Conservation (phyloP, 2,888 invertebrate genomes). For the Ophioninae sp. region DNA sequence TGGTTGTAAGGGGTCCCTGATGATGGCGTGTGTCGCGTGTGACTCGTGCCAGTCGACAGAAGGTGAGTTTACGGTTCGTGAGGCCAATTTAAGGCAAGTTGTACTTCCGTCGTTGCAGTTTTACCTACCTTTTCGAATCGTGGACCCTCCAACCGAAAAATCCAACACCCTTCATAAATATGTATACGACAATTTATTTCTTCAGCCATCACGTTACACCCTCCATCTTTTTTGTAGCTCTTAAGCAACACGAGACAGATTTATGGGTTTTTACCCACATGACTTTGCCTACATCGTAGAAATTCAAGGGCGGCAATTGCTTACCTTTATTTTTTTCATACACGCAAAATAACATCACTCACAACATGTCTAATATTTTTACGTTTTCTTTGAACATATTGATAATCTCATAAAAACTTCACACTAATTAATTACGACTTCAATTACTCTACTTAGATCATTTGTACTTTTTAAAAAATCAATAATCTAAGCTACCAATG, state of each 20-base stretch:
- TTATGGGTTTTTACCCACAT: slow-evolving; percentile 14
- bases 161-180: slow-evolving; percentile 11
- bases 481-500: background rate
- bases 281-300: background rate
- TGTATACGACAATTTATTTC: slow-evolving; percentile 2
- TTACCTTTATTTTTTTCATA: background rate
- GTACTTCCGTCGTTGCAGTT: slow-evolving; percentile 34
- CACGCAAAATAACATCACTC: slow-evolving; percentile 11
- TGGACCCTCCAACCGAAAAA: slow-evolving; percentile 14
- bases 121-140: slow-evolving; percentile 2
- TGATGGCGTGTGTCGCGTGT: slow-evolving; percentile 48
- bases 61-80: slow-evolving; percentile 28
- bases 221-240: slow-evolving; percentile 16
- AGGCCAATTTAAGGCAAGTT: slow-evolving; percentile 37
- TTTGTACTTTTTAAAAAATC: background rate
- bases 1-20: slow-evolving; percentile 12
- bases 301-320: slow-evolving; percentile 21
- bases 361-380: slow-evolving; percentile 2
- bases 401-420: background rate
- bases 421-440: background rate
- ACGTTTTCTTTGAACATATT: slow-evolving; percentile 9
- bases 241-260: slow-evolving; percentile 27
- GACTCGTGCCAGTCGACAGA: slow-evolving; percentile 49
- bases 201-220: slow-evolving; percentile 31
- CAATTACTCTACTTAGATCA: too few relatives aligned